phyloP scores from a whole-genome alignment of 2,888 invertebrate species.

The Dryobotodes eremita region DNA sequence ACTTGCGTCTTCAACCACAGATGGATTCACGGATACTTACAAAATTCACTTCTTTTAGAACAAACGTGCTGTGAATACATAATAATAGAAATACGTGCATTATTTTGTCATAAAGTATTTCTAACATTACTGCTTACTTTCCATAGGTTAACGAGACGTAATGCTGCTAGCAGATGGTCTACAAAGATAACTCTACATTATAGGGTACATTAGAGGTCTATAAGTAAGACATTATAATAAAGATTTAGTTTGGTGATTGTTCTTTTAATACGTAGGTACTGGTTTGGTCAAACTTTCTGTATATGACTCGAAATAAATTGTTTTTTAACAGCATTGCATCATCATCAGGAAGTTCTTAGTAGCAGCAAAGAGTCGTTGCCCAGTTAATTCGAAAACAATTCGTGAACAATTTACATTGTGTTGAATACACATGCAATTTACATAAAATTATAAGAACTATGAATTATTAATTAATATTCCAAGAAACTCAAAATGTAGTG shows the following conservation, averaged over 20 bases:
- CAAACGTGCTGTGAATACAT: conserved; percentile 48
- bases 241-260: conserved; percentile 36
- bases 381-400: too few relatives aligned
- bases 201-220: conserved; percentile 29
- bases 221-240: conserved; percentile 26
- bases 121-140: conserved; percentile 47
- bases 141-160: conserved; percentile 50
- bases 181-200: conserved; percentile 48
- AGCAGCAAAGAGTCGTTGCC: too few relatives aligned
- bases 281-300: background rate
- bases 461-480: too few relatives aligned
- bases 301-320: background rate
- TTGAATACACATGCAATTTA: too few relatives aligned
- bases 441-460: too few relatives aligned
- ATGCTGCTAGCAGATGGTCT: conserved; percentile 50
- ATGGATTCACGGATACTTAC: conserved; percentile 21
- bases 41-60: conserved; percentile 18
- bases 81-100: conserved; percentile 23
- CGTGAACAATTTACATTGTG: too few relatives aligned
- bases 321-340: background rate
- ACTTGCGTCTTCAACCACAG: background rate
- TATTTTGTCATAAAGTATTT: conserved; percentile 37
- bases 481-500: too few relatives aligned
- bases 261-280: background rate
- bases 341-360: background rate